A percentile compares a stretch with the other conserved stretches of the same genome.
These are phyloP conservation scores for Brachypodius melanocephalos DNA, from an alignment of 2,113 vertebrate species.

Conservation along the genomic window DNA sequence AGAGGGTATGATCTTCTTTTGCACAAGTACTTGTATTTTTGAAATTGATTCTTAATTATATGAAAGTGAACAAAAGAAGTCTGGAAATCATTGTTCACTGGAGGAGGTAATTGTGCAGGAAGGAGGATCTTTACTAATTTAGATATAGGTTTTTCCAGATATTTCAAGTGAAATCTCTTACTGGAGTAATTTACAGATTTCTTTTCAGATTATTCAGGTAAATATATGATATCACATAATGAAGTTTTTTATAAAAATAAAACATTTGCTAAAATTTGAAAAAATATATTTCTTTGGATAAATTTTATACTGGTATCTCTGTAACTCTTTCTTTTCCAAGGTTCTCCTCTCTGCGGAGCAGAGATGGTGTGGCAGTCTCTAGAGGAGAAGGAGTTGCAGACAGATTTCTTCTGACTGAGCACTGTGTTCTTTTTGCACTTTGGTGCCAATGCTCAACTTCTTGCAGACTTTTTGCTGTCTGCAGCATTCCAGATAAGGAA, in stretches of 20 bases:
- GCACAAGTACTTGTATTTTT: conserved; percentile 76
- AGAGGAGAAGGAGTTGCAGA: conserved; percentile 59
- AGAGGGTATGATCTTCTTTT: conserved; percentile 70
- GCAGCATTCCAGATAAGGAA: conserved; percentile 78
- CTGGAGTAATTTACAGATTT: conserved; percentile 55
- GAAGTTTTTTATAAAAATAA: conserved; percentile 64
- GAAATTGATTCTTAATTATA: conserved; percentile 59
- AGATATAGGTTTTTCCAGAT: conserved; percentile 33
- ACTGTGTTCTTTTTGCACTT: conserved; percentile 67
- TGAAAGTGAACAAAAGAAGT: conserved; percentile 72
- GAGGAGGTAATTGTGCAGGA: conserved; percentile 61
- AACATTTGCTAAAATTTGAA: conserved; percentile 71
- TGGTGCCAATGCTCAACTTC: conserved; percentile 71
- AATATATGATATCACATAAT: conserved; percentile 62
- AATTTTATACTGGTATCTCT: conserved; percentile 66
- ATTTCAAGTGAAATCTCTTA: conserved; percentile 63
- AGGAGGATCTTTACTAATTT: conserved; percentile 68
- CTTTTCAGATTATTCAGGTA: conserved; percentile 60
- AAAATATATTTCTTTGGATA: conserved; percentile 61
- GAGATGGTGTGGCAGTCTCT: conserved; percentile 10
- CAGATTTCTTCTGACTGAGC: conserved; percentile 53
- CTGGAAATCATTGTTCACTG: conserved; percentile 68
- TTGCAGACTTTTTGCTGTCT: conserved; percentile 64
- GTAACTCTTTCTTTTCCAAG: conserved; percentile 67
- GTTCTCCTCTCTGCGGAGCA: conserved; percentile 44